Base-by-base conservation (phyloP, 2,888 invertebrate genomes). In the Brenthis ino region DNA sequence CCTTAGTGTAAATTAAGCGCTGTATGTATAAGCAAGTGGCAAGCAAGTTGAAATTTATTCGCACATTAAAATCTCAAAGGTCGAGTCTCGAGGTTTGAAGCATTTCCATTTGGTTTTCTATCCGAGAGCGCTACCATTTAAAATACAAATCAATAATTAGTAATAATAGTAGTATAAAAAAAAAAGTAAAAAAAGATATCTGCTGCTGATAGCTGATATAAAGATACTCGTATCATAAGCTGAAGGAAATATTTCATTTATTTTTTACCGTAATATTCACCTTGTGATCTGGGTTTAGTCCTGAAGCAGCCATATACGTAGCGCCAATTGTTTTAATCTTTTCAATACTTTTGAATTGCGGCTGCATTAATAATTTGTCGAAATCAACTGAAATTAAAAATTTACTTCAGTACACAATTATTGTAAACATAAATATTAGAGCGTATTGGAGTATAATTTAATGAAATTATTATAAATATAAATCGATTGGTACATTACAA, bases 321-420 rank as follows among this genome's bases (percentile, higher is more conserved):
- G 98, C 97, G 37, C 98, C 97, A 47, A 98, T 97, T 0, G 98
- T 99, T 89, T 99, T 99, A 71, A 99, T 98, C 91, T 99, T 99
- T 87, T 99, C 99, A 67, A 99, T 96, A 67, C 96, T 95, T 64
- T 95, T 95, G 86, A 98, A 99, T 33, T 97, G 94, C 53, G 96
- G 95, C 81, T 98, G 97, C 84, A 97, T 97, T 75, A 99, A 86
- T 28, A 99, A 90, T 86, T 98, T 97, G 88, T 98, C 98, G 88
- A 98, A 98, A 89, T 98, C 98, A 79, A 96, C 97, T 96, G 88
- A 50, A 90, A 93, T 75, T 66, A 60, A n/a, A 48, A 33, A 20
- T 54, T 47, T 55, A 3, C 6, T 20, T 6, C 16, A 55, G 16
- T 8, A 20, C n/a, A 12, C 12, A n/a, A 12, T 51, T n/a, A 51